Evolutionary conservation across 1,140 invertebrate species (phyloP).

Genomic region (Leptopilina clavipes): DNA sequence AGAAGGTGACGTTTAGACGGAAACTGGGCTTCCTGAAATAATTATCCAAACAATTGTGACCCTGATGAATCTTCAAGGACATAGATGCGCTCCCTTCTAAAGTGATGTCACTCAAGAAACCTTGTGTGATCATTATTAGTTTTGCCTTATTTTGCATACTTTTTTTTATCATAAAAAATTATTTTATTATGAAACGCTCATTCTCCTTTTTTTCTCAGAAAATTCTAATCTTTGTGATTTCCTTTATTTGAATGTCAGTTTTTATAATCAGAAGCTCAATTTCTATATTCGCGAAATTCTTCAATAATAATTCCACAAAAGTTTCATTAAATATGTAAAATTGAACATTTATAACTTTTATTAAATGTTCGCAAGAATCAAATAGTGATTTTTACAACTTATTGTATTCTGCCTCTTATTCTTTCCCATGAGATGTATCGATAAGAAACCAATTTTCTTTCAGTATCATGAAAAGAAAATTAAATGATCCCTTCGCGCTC

Average conservation of each 20-base stretch:
- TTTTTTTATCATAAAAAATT: not conserved
- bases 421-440: not conserved
- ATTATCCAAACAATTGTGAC: conserved; percentile 68
- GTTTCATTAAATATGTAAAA: no score
- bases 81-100: conserved; percentile 47
- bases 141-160: conserved; percentile 12
- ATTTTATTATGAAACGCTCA: not conserved
- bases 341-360: no score
- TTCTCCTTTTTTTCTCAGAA: not conserved
- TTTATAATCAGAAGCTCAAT: no score
- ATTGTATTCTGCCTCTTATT: conserved; percentile 9
- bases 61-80: conserved; percentile 64
- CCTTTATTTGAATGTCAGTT: no score
- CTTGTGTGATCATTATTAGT: conserved; percentile 35
- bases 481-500: conserved; percentile 43
- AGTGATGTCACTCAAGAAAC: conserved; percentile 46
- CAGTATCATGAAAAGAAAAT: conserved; percentile 43
- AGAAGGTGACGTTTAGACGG: conserved; percentile 44
- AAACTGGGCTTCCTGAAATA: conserved; percentile 64
- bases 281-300: no score
- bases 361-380: not conserved
- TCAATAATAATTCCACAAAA: no score
- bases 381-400: conserved; percentile 2
- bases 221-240: not conserved
- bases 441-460: conserved; percentile 29